Evolutionary conservation across 2,113 vertebrate genomes (phyloP), one percentile per base, ranked within the genome.

Genomic region (Xyrauchen texanus): DNA sequence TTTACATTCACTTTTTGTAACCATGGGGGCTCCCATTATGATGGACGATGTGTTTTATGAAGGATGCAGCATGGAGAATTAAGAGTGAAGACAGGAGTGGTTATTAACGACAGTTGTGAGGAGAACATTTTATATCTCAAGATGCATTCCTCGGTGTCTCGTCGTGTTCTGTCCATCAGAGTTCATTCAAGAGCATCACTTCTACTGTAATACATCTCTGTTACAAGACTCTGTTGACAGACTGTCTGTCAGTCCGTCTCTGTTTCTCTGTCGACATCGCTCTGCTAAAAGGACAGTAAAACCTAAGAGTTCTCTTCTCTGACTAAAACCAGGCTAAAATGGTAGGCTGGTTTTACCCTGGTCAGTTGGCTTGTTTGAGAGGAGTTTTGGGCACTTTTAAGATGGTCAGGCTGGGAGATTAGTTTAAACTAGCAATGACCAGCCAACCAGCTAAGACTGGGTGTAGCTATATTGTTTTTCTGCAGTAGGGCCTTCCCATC

Each of bases 31-130:
- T 65, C 62, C 13, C 6, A 8, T 34, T n/a, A 65, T 76, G 74
- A 76, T 45, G 62, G 62, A 66, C 49, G 49, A 64, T 76, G 74
- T 55, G 21, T 76, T 76, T 74, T 76, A 76, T 65, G 61, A 61
- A 16, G 74, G 62, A 55, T 65, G 74, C 49, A 55, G 74, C 1
- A 34, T 34, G 74, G 62, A 76, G 51, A 65, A 53, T 53, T 34
- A 68, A 34, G 21, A 34, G 21, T 34, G 3, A 34, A 34, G 21
- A 34, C 21, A 34, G 10, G 76, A 49, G 16, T 51, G 11, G 60
- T 34, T 63, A 34, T 34, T 34, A 70, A 61, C 70, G 65, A 12
- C 7, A 51, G 46, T 34, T 53, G 61, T 62, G 45, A n/a, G 49
- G n/a, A 69, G 15, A 70, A 68, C 44, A 55, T n/a, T 46, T 13